Base-by-base conservation (phyloP, 2,888 invertebrate genomes). In the Tyria jacobaeae region DNA sequence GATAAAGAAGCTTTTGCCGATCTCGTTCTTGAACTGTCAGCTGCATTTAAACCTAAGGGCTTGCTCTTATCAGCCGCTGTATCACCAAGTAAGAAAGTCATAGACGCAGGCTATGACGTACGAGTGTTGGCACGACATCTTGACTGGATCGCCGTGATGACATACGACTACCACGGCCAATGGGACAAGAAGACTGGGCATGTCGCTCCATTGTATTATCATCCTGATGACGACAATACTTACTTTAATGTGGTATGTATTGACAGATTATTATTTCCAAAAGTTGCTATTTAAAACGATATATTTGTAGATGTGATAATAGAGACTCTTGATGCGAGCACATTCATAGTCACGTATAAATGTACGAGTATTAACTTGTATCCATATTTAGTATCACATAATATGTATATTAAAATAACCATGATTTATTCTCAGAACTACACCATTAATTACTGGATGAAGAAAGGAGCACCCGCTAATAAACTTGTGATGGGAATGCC, bases 171-270 rank as follows among this genome's bases (percentile, higher is more conserved):
- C 90, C 98, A 98, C 75, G 98, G 98, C 0, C 97, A 97, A 79
- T 98, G 98, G 98, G 98, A 98, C 79, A 97, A 97, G 83, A 96
- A 96, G 84, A 98, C 98, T 0, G 98, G 98, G 0, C 98, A 98
- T 80, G 97, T 98, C 0, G 97, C 98, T 0, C 98, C 98, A 0
- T 87, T 98, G 47, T 97, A 96, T 76, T 95, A 96, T 80, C 97
- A 98, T 83, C 96, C 97, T 3, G 96, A 97, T 50, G 98, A 98
- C 81, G 97, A 97, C 66, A 96, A 95, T 59, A 95, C 96, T 48
- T 97, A 96, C 84, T 98, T 97, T 83, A 98, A 98, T 89, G 95
- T 97, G 49, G 97, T 97, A 92, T 92, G 55, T 55, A 10, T n/a
- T 10, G 15, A 41, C 14, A 6, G 12, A 12, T 17, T 21, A 21